Evolutionary conservation across 2,888 invertebrate species (phyloP).

Genomic region (Drosophila tripunctata): DNA sequence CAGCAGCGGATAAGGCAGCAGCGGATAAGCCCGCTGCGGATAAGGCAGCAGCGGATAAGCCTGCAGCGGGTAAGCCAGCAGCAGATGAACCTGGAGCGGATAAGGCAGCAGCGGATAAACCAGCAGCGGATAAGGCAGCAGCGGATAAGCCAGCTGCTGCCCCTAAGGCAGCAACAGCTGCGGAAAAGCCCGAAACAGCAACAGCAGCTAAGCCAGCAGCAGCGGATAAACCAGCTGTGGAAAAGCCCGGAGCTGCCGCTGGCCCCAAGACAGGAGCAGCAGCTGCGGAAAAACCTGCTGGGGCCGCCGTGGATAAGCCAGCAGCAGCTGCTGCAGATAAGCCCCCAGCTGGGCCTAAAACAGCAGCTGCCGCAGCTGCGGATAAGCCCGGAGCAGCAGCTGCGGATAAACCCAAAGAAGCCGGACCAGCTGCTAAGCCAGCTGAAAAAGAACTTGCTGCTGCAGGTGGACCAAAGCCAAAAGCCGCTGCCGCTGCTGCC

Average conservation of each 20-base stretch:
- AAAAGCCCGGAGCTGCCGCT: neutral
- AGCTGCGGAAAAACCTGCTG: neutral
- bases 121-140: neutral
- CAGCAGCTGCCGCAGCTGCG: slow-evolving; percentile 1
- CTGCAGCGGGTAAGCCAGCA: neutral
- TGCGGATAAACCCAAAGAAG: neutral
- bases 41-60: too few species aligned
- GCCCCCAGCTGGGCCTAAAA: neutral
- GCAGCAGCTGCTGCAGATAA: neutral
- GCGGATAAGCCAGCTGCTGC: neutral
- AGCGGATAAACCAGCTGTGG: neutral
- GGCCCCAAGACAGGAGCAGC: too few species aligned
- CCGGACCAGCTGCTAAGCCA: neutral
- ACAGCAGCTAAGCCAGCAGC: neutral
- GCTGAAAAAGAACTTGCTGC: slow-evolving; percentile 2
- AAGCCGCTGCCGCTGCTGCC: neutral
- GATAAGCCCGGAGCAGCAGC: neutral
- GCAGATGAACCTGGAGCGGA: too few species aligned
- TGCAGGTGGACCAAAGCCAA: neutral
- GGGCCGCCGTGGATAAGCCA: neutral
- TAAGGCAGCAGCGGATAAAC: neutral
- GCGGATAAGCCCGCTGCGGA: neutral
- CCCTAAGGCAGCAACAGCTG: neutral
- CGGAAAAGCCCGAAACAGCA: neutral
- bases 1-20: neutral